These are phyloP conservation scores for Elysia chlorotica DNA, from an alignment of 1,140 invertebrate species.

Conservation along the genomic window DNA sequence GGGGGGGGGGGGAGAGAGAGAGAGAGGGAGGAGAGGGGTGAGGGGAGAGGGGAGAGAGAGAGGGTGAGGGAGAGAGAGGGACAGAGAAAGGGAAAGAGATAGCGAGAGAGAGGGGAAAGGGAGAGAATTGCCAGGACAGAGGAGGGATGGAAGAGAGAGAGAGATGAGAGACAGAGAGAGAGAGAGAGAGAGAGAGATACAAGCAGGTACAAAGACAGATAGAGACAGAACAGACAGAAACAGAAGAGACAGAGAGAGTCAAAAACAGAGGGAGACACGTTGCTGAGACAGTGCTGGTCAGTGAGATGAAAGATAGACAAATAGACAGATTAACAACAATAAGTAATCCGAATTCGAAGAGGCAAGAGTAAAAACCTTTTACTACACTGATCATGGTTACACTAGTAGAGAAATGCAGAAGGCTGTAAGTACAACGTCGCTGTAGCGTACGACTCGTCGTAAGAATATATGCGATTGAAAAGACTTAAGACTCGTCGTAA, in stretches of 20 bases:
- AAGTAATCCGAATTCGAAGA: neutral
- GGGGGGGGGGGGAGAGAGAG: too few species aligned
- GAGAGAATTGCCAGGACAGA: too few species aligned
- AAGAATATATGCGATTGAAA: too few species aligned
- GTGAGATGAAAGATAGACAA: neutral
- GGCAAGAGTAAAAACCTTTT: too few species aligned
- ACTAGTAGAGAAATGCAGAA: neutral
- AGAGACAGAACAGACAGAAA: neutral
- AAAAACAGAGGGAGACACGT: neutral
- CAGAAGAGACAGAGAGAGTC: neutral
- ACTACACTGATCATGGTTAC: too few species aligned
- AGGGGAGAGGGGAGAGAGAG: too few species aligned
- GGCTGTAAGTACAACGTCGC: too few species aligned
- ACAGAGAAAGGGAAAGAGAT: too few species aligned
- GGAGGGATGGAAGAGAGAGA: too few species aligned
- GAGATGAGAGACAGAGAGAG: constrained; percentile 1
- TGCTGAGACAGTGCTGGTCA: neutral
- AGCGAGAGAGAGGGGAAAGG: too few species aligned
- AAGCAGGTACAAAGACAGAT: neutral
- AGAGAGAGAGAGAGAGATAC: neutral
- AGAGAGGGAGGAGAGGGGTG: too few species aligned
- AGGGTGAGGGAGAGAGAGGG: too few species aligned
- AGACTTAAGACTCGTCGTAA: neutral
- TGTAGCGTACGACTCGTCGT: neutral
- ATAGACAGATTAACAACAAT: neutral